Percentiles rank a stretch among this genome's conserved stretches.
phyloP scores from a whole-genome alignment of 1,140 invertebrate species.

The Zophobas atratus region DNA sequence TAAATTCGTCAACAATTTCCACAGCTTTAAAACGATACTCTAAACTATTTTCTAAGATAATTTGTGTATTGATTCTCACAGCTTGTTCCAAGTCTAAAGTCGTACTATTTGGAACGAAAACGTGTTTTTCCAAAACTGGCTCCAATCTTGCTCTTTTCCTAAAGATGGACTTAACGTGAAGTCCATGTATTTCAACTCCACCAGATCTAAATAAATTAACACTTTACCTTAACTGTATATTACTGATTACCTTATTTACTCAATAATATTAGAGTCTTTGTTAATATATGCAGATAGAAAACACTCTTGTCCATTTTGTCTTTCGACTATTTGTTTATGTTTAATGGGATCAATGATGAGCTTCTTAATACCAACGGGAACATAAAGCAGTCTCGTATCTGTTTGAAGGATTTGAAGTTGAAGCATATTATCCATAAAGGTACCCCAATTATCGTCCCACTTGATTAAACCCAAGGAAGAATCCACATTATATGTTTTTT shows the following conservation, averaged over 20 bases:
- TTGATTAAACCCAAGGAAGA: slow-evolving; percentile 70
- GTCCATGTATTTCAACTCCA: too few relatives aligned
- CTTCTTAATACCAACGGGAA: slow-evolving; percentile 89
- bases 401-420: slow-evolving; percentile 87
- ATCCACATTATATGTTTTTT: slow-evolving; percentile 60
- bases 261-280: slow-evolving; percentile 61
- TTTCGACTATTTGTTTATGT: slow-evolving; percentile 67
- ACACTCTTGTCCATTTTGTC: slow-evolving; percentile 66
- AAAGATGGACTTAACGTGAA: too few relatives aligned
- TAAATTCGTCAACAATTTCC: too few relatives aligned
- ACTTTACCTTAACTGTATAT: too few relatives aligned
- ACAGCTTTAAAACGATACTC: too few relatives aligned
- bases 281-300: slow-evolving; percentile 69
- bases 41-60: too few relatives aligned
- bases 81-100: too few relatives aligned
- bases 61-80: too few relatives aligned
- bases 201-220: too few relatives aligned
- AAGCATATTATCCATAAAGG: slow-evolving; percentile 94
- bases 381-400: slow-evolving; percentile 82
- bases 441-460: slow-evolving; percentile 90
- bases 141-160: too few relatives aligned
- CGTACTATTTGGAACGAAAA: too few relatives aligned
- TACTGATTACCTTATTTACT: not conserved
- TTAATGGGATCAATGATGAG: slow-evolving; percentile 81
- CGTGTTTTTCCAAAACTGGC: too few relatives aligned